Evolutionary conservation across 2,888 invertebrate species (phyloP).

Genomic region (Xylota sylvarum): DNA sequence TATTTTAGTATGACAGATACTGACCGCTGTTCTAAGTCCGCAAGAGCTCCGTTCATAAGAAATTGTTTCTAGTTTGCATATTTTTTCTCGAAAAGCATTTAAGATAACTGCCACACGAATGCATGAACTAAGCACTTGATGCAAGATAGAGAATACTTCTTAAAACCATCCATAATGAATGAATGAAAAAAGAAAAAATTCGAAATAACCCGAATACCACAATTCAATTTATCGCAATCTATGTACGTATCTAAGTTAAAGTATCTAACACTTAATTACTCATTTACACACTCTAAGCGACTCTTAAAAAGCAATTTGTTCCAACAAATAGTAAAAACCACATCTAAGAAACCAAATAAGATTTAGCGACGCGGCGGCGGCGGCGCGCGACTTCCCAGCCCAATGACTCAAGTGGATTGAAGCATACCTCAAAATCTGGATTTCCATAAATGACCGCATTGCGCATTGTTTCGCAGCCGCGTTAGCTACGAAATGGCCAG

Average conservation of each 20-base stretch:
- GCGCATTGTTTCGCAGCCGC: constrained; percentile 27
- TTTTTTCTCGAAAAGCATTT: too few relatives aligned
- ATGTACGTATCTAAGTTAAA: background rate
- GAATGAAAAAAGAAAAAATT: background rate
- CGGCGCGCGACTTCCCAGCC: constrained; percentile 9
- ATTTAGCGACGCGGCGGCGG: too few relatives aligned
- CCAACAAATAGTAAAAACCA: background rate
- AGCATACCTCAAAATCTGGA: constrained; percentile 24
- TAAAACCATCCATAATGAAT: background rate
- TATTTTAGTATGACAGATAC: too few relatives aligned
- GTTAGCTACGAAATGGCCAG: constrained; percentile 23
- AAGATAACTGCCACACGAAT: background rate
- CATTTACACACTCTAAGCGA: constrained; percentile 22
- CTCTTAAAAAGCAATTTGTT: constrained; percentile 36
- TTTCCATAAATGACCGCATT: constrained; percentile 45
- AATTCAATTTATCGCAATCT: constrained; percentile 21
- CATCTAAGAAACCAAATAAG: background rate
- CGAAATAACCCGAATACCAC: background rate
- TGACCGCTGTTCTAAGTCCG: too few relatives aligned
- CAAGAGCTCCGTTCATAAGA: too few relatives aligned
- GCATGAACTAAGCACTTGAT: too few relatives aligned
- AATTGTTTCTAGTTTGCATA: too few relatives aligned
- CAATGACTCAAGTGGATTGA: constrained; percentile 24
- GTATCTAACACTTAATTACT: constrained; percentile 35
- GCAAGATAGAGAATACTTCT: too few relatives aligned